Conservation (phyloP, 2,888 invertebrate species). For the Dastarcus helophoroides region DNA sequence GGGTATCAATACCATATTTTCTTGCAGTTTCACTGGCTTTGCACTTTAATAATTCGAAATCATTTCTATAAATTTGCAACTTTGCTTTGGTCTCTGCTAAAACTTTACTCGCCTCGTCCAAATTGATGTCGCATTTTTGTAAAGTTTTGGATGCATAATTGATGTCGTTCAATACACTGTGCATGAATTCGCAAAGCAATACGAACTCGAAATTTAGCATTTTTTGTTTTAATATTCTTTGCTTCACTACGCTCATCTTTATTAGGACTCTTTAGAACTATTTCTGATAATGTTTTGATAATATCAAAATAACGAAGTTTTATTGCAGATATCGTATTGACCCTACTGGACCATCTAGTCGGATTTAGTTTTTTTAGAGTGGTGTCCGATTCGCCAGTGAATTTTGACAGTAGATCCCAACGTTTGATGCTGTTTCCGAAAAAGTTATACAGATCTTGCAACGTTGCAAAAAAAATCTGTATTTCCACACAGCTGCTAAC, state of each 20-base stretch:
- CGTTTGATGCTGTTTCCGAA: conserved; percentile 20
- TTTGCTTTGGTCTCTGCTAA: conserved; percentile 15
- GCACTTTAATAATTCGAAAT: conserved; percentile 17
- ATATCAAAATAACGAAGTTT: conserved; percentile 18
- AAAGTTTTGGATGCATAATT: conserved; percentile 8
- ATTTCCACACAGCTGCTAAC: conserved; percentile 13
- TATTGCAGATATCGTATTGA: conserved; percentile 1
- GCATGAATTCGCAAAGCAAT: conserved; percentile 5
- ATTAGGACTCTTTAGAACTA: conserved; percentile 13
- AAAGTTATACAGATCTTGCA: too few relatives aligned
- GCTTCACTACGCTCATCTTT: conserved; percentile 8
- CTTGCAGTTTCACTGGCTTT: conserved; percentile 18
- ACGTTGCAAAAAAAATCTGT: too few relatives aligned
- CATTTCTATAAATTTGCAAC: conserved; percentile 18
- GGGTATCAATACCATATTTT: conserved; percentile 12
- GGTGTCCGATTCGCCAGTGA: conserved; percentile 16
- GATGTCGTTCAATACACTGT: conserved; percentile 2
- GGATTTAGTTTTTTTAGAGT: conserved; percentile 19
- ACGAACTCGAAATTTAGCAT: conserved; percentile 6
- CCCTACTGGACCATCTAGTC: conserved; percentile 18
- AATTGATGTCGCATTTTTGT: conserved; percentile 18
- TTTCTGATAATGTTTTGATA: conserved; percentile 17
- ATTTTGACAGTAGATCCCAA: conserved; percentile 21
- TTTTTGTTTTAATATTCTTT: conserved; percentile 3
- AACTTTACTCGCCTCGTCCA: conserved; percentile 10